These are phyloP conservation scores for Dreissena rostriformis DNA, from an alignment of 1,140 invertebrate genomes.

Conservation along the genomic window DNA sequence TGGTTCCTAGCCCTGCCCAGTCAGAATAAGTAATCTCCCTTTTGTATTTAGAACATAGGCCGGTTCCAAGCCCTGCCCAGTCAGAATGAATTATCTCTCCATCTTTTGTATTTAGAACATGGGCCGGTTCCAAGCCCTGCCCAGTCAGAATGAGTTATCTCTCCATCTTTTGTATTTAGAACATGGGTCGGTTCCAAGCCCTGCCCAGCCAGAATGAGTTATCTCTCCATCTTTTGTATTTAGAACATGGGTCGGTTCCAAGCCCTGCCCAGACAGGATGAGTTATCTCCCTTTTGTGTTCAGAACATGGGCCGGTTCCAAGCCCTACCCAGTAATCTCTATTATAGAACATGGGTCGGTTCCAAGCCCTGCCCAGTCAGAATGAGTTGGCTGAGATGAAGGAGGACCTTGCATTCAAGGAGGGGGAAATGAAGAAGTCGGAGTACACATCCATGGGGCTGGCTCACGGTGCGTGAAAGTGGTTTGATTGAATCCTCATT, in stretches of 20 bases:
- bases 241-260: too few relatives aligned
- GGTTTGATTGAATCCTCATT: too few relatives aligned
- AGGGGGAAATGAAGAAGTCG: slow-evolving; percentile 84
- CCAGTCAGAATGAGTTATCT: slow-evolving; percentile 19
- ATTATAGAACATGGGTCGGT: slow-evolving; percentile 81
- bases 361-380: slow-evolving; percentile 82
- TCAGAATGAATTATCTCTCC: slow-evolving; percentile 31
- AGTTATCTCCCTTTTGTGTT: slow-evolving; percentile 15
- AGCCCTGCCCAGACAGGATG: too few relatives aligned
- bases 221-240: slow-evolving; percentile 23
- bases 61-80: too few relatives aligned
- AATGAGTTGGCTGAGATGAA: slow-evolving; percentile 82
- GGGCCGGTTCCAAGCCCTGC: too few relatives aligned
- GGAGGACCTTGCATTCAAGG: slow-evolving; percentile 84
- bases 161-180: slow-evolving; percentile 63
- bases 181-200: too few relatives aligned
- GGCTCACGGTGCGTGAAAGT: slow-evolving; percentile 72
- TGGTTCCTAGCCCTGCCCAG: too few relatives aligned
- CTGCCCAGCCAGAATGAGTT: too few relatives aligned
- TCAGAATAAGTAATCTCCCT: slow-evolving; percentile 18
- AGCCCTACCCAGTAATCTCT: slow-evolving; percentile 8
- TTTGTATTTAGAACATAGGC: slow-evolving; percentile 80
- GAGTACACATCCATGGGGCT: slow-evolving; percentile 83
- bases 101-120: slow-evolving; percentile 80
- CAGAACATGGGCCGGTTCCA: slow-evolving; percentile 72